These are phyloP conservation scores for Uloborus diversus DNA, from an alignment of 1,140 invertebrate genomes.

Conservation along the genomic window DNA sequence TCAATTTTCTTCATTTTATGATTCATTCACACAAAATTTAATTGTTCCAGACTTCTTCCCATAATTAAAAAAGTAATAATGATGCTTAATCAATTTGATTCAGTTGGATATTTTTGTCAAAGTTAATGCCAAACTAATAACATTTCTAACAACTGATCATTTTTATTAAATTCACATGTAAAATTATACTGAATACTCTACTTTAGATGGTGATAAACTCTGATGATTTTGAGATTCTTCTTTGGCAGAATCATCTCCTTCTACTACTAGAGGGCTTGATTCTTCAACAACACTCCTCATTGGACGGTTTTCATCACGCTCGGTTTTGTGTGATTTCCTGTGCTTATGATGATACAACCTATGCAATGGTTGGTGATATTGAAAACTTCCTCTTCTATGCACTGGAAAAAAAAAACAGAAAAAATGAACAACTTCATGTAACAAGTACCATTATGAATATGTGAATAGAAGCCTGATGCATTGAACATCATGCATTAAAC, in stretches of 20 bases:
- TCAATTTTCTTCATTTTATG: background rate
- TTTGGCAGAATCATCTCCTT: conserved; percentile 17
- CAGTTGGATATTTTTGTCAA: background rate
- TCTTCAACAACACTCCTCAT: background rate
- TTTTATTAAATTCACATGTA: background rate
- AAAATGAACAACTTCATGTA: background rate
- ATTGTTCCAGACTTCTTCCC: background rate
- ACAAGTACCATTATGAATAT: background rate
- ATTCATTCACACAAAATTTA: background rate
- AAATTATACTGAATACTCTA: background rate
- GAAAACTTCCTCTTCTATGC: conserved; percentile 74
- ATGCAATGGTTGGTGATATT: conserved; percentile 74
- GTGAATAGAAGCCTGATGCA: background rate
- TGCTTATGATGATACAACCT: conserved; percentile 63
- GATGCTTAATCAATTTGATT: no score
- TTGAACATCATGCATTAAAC: background rate
- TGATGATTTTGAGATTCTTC: conserved; percentile 61
- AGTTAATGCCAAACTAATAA: background rate
- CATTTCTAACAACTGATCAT: no score
- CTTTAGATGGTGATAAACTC: conserved; percentile 26
- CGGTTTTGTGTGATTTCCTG: conserved; percentile 58
- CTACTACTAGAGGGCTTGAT: background rate
- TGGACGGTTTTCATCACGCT: background rate
- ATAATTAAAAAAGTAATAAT: background rate
- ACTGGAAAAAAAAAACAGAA: conserved; percentile 64